These are phyloP conservation scores for Pandemis heparana DNA, from an alignment of 2,888 invertebrate species.

Conservation along the genomic window DNA sequence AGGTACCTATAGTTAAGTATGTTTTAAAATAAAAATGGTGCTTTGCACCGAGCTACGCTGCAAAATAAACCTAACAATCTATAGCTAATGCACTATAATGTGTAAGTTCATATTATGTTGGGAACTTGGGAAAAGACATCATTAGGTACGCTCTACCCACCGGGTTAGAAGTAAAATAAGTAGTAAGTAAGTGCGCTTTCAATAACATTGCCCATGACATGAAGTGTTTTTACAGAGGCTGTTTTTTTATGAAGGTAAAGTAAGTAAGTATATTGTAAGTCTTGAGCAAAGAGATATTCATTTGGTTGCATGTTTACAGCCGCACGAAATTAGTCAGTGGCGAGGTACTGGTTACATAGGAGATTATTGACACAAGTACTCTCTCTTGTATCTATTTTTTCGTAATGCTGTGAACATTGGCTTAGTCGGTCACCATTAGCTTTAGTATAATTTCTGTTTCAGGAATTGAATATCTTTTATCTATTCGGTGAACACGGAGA, in stretches of 20 bases:
- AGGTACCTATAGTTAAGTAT: conserved; percentile 31
- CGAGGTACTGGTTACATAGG: neutral
- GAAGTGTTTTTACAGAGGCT: no score
- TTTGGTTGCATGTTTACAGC: neutral
- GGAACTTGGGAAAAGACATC: neutral
- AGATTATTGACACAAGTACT: neutral
- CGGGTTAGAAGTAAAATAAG: neutral
- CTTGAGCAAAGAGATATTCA: neutral
- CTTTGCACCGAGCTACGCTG: conserved; percentile 47
- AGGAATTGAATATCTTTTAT: neutral
- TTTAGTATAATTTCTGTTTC: neutral
- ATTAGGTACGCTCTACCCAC: neutral
- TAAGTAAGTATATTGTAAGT: neutral
- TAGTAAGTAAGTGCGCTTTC: neutral
- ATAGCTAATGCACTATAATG: neutral
- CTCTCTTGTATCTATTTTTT: no score
- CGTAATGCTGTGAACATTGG: neutral
- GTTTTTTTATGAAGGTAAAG: neutral
- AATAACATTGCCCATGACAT: neutral
- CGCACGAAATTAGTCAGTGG: neutral
- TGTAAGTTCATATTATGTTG: neutral
- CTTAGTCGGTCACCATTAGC: neutral
- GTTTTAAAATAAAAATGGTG: conserved; percentile 41
- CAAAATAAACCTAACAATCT: neutral
- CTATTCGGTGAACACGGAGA: neutral